These are phyloP conservation scores for Hyalella azteca DNA, from an alignment of 2,888 invertebrate species.

Conservation along the genomic window DNA sequence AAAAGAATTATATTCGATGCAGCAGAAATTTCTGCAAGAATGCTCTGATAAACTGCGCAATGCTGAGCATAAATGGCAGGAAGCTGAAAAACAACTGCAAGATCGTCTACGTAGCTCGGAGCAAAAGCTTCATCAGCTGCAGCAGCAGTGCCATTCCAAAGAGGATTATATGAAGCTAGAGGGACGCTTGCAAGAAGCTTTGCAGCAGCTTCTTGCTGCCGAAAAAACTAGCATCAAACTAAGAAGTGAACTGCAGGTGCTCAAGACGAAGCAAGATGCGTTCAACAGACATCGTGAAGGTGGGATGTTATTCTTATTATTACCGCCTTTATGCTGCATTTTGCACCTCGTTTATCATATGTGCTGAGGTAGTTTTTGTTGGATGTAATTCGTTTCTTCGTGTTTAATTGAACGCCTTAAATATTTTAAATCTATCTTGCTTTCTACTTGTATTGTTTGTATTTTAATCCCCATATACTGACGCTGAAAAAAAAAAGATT, in stretches of 20 bases:
- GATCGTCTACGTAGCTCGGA: slow-evolving; percentile 21
- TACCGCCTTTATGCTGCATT: too few relatives aligned
- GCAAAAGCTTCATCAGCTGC: slow-evolving; percentile 32
- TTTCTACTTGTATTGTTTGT: too few relatives aligned
- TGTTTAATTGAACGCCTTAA: too few relatives aligned
- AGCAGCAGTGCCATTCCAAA: slow-evolving; percentile 24
- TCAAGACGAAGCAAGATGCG: not conserved
- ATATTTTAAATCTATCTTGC: too few relatives aligned
- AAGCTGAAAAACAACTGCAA: slow-evolving; percentile 16
- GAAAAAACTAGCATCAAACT: slow-evolving; percentile 28
- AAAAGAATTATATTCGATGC: too few relatives aligned
- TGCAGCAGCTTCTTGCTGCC: slow-evolving; percentile 29
- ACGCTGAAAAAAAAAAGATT: too few relatives aligned
- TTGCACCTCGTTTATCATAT: too few relatives aligned
- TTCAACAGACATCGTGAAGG: not conserved
- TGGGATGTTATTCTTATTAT: not conserved
- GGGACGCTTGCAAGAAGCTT: slow-evolving; percentile 29
- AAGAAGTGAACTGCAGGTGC: not conserved
- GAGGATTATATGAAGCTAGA: slow-evolving; percentile 38
- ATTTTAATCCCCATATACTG: too few relatives aligned
- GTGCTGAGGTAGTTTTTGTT: too few relatives aligned
- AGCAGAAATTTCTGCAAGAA: too few relatives aligned
- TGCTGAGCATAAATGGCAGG: slow-evolving; percentile 22
- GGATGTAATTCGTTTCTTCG: too few relatives aligned
- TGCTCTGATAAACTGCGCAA: slow-evolving; percentile 2